Conservation (phyloP, 2,797 vertebrate genomes). For the Gymnoscopelus braueri region DNA sequence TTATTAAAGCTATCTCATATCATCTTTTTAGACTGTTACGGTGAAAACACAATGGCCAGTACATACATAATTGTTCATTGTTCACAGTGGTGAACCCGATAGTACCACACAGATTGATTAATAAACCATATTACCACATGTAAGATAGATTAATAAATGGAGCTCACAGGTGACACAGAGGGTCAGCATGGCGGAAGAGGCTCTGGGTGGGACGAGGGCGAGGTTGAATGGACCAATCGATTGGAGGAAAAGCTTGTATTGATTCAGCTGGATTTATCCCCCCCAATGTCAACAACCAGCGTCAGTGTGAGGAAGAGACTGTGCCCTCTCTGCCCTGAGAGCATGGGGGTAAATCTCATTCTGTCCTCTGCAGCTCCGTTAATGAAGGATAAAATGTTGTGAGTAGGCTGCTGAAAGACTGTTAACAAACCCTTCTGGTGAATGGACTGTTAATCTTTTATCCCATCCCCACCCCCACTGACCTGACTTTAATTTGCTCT, state of each 20-base stretch:
- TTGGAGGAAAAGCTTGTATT: conserved; percentile 73
- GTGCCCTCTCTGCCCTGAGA: conserved; percentile 63
- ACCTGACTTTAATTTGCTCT: conserved; percentile 57
- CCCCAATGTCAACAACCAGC: conserved; percentile 73
- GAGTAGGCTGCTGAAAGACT: conserved; percentile 60
- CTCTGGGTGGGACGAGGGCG: conserved; percentile 56
- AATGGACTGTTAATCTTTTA: conserved; percentile 64
- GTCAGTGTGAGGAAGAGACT: conserved; percentile 59
- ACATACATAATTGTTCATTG: too few species aligned
- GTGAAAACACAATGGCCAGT: too few species aligned
- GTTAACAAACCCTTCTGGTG: conserved; percentile 60
- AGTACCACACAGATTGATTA: too few species aligned
- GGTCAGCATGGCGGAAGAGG: conserved; percentile 53
- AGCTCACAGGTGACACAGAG: conserved; percentile 59
- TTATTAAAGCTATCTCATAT: too few species aligned
- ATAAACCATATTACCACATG: conserved; percentile 34
- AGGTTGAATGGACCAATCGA: conserved; percentile 72
- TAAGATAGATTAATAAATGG: conserved; percentile 62
- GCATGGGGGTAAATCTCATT: conserved; percentile 70
- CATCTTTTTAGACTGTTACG: too few species aligned
- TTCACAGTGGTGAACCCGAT: too few species aligned
- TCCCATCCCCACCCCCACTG: conserved; percentile 37
- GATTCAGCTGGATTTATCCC: conserved; percentile 78
- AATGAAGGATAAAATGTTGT: conserved; percentile 72
- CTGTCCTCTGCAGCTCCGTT: conserved; percentile 63